A percentile compares a stretch with the other conserved stretches of the same genome.
phyloP scores from a whole-genome alignment of 2,888 invertebrate genomes.

The Lordiphosa fenestrarum region DNA sequence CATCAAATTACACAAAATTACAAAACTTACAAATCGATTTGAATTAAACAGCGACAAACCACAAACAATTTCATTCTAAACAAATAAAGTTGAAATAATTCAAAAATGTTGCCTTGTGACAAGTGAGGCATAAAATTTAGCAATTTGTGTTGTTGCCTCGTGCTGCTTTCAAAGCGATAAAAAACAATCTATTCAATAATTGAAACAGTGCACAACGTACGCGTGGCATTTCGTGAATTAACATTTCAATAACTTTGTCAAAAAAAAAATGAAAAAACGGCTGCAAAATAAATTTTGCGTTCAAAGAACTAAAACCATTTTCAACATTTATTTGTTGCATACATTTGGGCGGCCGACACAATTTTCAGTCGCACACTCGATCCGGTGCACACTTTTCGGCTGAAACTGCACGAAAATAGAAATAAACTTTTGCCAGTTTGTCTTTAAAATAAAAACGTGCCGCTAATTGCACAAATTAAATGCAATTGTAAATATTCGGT shows the following conservation, averaged over 20 bases:
- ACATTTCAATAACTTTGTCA: slow-evolving; percentile 7
- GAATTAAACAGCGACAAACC: no score
- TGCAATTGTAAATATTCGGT: slow-evolving; percentile 20
- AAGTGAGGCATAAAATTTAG: background rate
- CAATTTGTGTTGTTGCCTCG: background rate
- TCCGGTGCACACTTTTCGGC: slow-evolving; percentile 7
- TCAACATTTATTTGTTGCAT: slow-evolving; percentile 3
- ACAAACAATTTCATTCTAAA: no score
- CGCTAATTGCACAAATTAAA: slow-evolving; percentile 38
- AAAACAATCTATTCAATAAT: slow-evolving; percentile 4
- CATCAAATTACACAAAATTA: no score
- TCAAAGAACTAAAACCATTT: slow-evolving; percentile 1
- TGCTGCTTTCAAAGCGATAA: background rate
- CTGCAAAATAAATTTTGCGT: slow-evolving; percentile 3
- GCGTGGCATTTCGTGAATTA: background rate
- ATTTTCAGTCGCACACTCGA: slow-evolving; percentile 1
- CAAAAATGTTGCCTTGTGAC: background rate
- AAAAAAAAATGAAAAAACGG: background rate
- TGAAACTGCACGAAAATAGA: background rate
- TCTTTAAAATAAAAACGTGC: slow-evolving; percentile 26
- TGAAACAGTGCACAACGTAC: slow-evolving; percentile 2
- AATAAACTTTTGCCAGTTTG: slow-evolving; percentile 24
- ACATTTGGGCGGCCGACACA: slow-evolving; percentile 1
- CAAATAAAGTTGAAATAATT: background rate
- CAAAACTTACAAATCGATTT: no score